Base-by-base conservation (phyloP, 92 coral and sea anemone genomes). In the Epizoanthus rinbou region DNA sequence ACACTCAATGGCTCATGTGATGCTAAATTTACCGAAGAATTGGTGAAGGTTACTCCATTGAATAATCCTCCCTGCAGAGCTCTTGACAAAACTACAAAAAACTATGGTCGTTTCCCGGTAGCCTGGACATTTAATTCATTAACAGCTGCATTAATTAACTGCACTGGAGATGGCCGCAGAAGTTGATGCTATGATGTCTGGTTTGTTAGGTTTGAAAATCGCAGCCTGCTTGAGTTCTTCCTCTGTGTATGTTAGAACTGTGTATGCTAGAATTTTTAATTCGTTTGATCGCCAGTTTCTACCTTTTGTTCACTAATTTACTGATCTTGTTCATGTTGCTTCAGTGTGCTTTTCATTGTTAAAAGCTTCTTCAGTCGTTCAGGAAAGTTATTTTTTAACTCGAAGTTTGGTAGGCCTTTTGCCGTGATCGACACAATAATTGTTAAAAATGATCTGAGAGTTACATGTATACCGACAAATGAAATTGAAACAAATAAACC, bases 331-430 rank as follows among this genome's bases (percentile, higher is more conserved):
- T 76, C 82, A 57, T 53, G 82, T 57, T 58, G 82, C 82, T 76
- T 76, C 82, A 57, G 82, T 76, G 68, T 76, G 18, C 69, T 76
- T 76, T 76, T 64, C 69, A 76, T 57, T 76, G 82, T 76, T 58
- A 76, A 76, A 76, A 57, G 82, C 82, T 50, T 76, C 21, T 76
- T 76, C 82, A 76, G 71, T 76, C 82, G 69, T 76, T 73, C 78
- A 73, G 21, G 78, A n/a, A 73, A 73, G 62, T 73, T 22, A 28
- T 0, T 28, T 28, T 28, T 28, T 28, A 28, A 73, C 62, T 73
- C 62, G 62, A 73, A 73, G 78, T 73, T 73, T 73, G n/a, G n/a
- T n/a, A n/a, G n/a, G n/a, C n/a, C n/a, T n/a, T n/a, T n/a, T n/a
- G n/a, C n/a, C n/a, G n/a, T n/a, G n/a, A n/a, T n/a, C n/a, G n/a